Conservation (phyloP, 2,113 vertebrate species). For the Suncus etruscus region DNA sequence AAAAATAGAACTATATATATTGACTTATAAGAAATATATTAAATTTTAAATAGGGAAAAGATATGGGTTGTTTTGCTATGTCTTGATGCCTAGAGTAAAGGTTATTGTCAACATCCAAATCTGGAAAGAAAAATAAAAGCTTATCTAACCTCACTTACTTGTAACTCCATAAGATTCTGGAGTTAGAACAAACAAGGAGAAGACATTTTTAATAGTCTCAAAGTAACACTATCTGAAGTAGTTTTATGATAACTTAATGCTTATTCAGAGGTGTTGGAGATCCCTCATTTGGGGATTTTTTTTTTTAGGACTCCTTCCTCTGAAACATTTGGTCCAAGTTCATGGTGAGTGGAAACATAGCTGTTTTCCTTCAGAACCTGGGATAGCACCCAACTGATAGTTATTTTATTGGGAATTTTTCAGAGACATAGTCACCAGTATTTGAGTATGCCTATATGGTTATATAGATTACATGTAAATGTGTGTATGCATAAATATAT, state of each 20-base stretch:
- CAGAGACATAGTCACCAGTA: neutral
- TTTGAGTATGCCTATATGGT: neutral
- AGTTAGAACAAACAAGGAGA: no score
- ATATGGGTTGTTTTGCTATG: neutral
- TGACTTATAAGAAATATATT: neutral
- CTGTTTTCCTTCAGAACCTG: constrained; percentile 17
- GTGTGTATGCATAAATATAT: neutral
- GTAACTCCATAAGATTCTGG: neutral
- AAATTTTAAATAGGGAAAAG: neutral
- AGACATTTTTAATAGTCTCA: neutral
- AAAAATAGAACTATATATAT: neutral
- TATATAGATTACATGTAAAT: neutral
- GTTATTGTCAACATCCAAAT: neutral
- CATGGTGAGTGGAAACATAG: neutral
- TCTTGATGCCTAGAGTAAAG: neutral
- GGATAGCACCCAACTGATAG: neutral
- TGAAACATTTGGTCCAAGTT: neutral
- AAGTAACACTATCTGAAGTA: neutral
- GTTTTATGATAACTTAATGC: neutral
- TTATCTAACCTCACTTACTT: neutral
- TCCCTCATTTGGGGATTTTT: neutral
- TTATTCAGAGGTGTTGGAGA: fast-evolving
- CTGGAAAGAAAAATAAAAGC: neutral
- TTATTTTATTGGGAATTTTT: neutral
- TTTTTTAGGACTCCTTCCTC: neutral